Evolutionary conservation across 2,797 vertebrate species (phyloP).

Genomic region (Catamblyrhynchus diadema): DNA sequence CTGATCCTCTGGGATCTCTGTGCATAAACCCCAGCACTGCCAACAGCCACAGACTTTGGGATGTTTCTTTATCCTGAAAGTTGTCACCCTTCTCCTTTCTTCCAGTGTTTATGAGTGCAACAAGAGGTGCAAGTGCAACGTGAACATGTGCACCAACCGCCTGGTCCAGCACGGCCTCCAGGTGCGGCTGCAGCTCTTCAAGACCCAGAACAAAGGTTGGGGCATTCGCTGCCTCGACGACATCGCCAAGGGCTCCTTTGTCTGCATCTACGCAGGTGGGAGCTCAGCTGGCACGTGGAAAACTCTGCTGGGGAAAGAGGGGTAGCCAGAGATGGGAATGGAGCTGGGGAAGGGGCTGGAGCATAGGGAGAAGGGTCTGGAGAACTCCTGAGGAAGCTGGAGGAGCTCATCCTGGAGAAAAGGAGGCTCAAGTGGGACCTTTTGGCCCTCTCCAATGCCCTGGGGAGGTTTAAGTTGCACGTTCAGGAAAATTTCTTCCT

Average conservation of each 20-base stretch:
- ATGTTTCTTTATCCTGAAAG: background rate
- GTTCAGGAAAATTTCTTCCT: background rate
- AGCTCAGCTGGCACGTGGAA: fast-evolving
- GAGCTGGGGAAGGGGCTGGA: background rate
- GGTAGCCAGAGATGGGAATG: background rate
- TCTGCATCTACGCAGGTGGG: slow-evolving; percentile 97
- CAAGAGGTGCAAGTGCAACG: slow-evolving; percentile 89
- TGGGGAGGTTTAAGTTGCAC: background rate
- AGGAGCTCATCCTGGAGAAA: background rate
- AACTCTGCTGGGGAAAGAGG: fast-evolving
- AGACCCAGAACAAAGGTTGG: slow-evolving; percentile 99
- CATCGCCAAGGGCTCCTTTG: slow-evolving; percentile 95
- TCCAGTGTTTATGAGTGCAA: slow-evolving; percentile 94
- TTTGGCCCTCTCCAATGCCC: fast-evolving
- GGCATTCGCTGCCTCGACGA: slow-evolving; percentile 97
- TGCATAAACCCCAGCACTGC: fast-evolving
- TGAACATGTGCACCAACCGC: slow-evolving; percentile 91
- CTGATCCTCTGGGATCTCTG: background rate
- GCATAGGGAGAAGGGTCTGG: background rate
- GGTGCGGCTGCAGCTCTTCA: slow-evolving; percentile 95
- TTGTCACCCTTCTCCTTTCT: background rate
- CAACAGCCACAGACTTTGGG: fast-evolving
- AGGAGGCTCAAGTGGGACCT: background rate
- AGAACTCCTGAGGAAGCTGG: background rate
- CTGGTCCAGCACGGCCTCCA: slow-evolving; percentile 96